phyloP scores from a whole-genome alignment of 2,888 invertebrate species.

The Mayetiola destructor region DNA sequence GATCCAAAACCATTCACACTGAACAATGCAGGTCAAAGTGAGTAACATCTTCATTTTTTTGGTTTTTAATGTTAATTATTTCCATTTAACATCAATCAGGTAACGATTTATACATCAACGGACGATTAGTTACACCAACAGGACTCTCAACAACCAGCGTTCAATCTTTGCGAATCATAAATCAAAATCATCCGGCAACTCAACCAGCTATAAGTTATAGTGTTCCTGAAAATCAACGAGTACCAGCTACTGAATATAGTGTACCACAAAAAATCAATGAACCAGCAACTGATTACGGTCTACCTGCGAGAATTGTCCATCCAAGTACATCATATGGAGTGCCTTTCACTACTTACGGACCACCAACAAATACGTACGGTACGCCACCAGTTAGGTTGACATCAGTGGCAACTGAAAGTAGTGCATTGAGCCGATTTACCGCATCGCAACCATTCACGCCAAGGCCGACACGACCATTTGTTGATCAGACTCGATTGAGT shows the following conservation, averaged over 20 bases:
- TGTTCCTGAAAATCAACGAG: slow-evolving; percentile 21
- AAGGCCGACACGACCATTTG: slow-evolving; percentile 38
- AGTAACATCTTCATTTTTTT: too few relatives aligned
- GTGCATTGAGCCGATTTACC: slow-evolving; percentile 51
- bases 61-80: too few relatives aligned
- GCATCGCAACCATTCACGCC: slow-evolving; percentile 59
- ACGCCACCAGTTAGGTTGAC: slow-evolving; percentile 9
- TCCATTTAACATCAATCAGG: too few relatives aligned
- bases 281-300: slow-evolving; percentile 15
- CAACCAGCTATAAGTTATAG: too few relatives aligned
- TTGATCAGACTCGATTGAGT: neutral
- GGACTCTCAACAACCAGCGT: slow-evolving; percentile 26
- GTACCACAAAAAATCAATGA: slow-evolving; percentile 18
- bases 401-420: slow-evolving; percentile 43
- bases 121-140: neutral
- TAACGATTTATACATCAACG: neutral
- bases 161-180: slow-evolving; percentile 19
- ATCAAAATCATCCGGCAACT: slow-evolving; percentile 23
- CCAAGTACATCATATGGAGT: slow-evolving; percentile 8
- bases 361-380: slow-evolving; percentile 15
- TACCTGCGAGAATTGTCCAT: neutral
- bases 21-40: neutral
- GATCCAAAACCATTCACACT: slow-evolving; percentile 42
- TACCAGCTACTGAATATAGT: slow-evolving; percentile 19
- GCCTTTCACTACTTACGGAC: slow-evolving; percentile 15